These are phyloP conservation scores for Sebastolobus altivelis DNA, from an alignment of 2,797 vertebrate genomes.

Conservation along the genomic window DNA sequence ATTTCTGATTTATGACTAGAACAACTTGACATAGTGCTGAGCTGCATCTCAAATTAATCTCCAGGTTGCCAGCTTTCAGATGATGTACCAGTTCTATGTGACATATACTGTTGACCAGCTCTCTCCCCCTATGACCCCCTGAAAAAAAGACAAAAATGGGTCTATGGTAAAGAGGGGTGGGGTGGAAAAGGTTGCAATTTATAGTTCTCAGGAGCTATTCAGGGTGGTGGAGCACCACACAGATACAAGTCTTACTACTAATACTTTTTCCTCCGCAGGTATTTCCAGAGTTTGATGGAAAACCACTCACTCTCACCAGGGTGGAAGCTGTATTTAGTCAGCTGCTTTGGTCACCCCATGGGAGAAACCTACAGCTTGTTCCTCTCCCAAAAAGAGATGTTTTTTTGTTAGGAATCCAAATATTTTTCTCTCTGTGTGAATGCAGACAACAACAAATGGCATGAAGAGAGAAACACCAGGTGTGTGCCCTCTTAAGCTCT, in stretches of 20 bases:
- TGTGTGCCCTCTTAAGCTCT: neutral
- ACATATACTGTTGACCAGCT: too few relatives aligned
- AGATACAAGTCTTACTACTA: slow-evolving; percentile 13
- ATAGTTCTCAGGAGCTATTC: neutral
- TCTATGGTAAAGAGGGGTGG: too few relatives aligned
- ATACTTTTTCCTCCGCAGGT: slow-evolving; percentile 47
- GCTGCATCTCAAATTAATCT: too few relatives aligned
- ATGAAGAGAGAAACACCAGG: neutral
- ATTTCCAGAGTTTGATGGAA: slow-evolving; percentile 64
- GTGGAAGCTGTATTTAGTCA: slow-evolving; percentile 72
- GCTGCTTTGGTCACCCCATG: slow-evolving; percentile 61
- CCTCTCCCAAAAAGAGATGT: slow-evolving; percentile 20
- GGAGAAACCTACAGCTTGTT: slow-evolving; percentile 49
- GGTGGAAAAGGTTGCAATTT: neutral
- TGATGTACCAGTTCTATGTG: too few relatives aligned
- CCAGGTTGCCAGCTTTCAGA: too few relatives aligned
- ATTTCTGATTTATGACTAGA: too few relatives aligned
- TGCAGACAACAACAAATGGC: slow-evolving; percentile 18
- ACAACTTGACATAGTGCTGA: too few relatives aligned
- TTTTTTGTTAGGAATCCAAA: slow-evolving; percentile 46
- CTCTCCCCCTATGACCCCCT: too few relatives aligned
- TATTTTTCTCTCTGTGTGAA: slow-evolving; percentile 28
- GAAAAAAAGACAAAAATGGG: too few relatives aligned
- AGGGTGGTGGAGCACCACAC: slow-evolving; percentile 23
- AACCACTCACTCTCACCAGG: slow-evolving; percentile 47